Evolutionary conservation across 2,113 vertebrate species (phyloP).

Genomic region (Felis catus): F.catus_Fca126_mat1.0 CM031411.1:3076501-3077000

Average conservation of each 20-base stretch:
- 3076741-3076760: neutral
- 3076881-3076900: neutral
- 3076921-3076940: neutral
- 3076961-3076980: neutral
- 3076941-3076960: neutral
- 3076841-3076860: neutral
- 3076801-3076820: neutral
- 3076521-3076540: neutral
- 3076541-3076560: neutral
- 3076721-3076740: accelerated
- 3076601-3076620: neutral
- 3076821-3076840: neutral
- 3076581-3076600: neutral
- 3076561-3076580: neutral
- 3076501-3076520: neutral
- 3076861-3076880: neutral
- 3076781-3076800: neutral
- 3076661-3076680: neutral
- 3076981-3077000: too few species aligned
- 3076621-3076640: neutral
- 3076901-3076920: neutral
- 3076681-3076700: neutral
- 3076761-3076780: neutral
- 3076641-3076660: accelerated
- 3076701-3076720: accelerated